Base-by-base conservation (phyloP, 2,888 invertebrate species). In the Scaptomyza polygonia region DNA sequence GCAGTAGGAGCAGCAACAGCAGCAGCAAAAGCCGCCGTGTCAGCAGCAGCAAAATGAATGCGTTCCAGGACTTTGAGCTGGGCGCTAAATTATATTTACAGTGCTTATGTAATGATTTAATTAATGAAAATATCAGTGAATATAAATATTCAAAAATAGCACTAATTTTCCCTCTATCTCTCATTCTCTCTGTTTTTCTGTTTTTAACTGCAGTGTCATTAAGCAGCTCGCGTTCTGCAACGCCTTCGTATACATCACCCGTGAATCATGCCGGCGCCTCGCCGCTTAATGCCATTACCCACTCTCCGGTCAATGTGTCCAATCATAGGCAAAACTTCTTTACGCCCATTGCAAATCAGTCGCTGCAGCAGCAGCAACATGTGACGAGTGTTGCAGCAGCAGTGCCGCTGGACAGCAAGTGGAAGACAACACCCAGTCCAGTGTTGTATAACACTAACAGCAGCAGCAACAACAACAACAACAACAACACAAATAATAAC, bases 161-260 rank as follows among this genome's bases (percentile, higher is more conserved):
- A 39, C 16, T 21, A 14, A 18, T 21, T 47, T 5, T 18, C 3
- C 40, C 29, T 27, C 29, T 27, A 40, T 21, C 34, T 25, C 29
- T 44, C 36, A 18, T n/a, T 42, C 18, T 43, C 29, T 65, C 18
- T 51, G 0, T 48, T 8, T 14, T n/a, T 48, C 11, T 40, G 0
- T 55, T 14, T 32, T 18, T 25, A 55, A 45, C 42, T 67, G 51
- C 92, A 96, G 98, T 98, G 81, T 98, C 98, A 12, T 93, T 98
- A 84, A 97, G 98, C 80, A 97, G 97, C 91, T 98, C 98, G 14
- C 94, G 98, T 66, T 97, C 98, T 40, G 97, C 97, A 54, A 97
- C 98, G 51, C 98, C 98, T 48, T 97, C 97, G 36, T 97, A 96
- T 90, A 96, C 97, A 42, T 95, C 95, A 51, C 95, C 95, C 58